These are phyloP conservation scores for Tauraco hartlaubi DNA, from an alignment of 2,797 vertebrate species.

Conservation along the genomic window DNA sequence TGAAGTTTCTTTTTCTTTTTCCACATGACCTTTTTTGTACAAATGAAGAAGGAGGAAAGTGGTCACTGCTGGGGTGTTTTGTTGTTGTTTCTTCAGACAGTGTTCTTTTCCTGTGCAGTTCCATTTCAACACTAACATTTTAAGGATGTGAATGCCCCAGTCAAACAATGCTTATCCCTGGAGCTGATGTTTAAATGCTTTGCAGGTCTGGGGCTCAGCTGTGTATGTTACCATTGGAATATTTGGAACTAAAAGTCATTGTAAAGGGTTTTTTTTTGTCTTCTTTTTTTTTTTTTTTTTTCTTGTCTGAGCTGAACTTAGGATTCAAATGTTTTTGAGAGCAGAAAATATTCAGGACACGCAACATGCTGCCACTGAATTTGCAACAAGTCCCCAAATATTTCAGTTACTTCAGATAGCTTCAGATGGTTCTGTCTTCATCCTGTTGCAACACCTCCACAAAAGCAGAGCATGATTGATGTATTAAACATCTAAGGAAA, in stretches of 20 bases:
- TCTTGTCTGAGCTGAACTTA: background rate
- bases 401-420: background rate
- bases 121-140: background rate
- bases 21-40: background rate
- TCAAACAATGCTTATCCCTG: background rate
- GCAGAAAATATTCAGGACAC: background rate
- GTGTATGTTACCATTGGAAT: background rate
- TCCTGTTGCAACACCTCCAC: background rate
- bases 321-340: background rate
- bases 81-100: background rate
- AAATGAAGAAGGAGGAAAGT: background rate
- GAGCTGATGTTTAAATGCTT: background rate
- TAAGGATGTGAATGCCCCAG: background rate
- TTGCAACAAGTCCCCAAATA: background rate
- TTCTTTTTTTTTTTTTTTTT: background rate
- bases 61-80: background rate
- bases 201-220: background rate
- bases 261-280: background rate
- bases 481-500: background rate
- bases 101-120: background rate
- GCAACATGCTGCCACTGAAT: background rate
- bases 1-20: background rate
- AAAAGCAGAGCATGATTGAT: slow-evolving; percentile 9
- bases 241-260: background rate
- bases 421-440: background rate